phyloP scores from a whole-genome alignment of 2,797 vertebrate species.

The Octomys mimax region DNA sequence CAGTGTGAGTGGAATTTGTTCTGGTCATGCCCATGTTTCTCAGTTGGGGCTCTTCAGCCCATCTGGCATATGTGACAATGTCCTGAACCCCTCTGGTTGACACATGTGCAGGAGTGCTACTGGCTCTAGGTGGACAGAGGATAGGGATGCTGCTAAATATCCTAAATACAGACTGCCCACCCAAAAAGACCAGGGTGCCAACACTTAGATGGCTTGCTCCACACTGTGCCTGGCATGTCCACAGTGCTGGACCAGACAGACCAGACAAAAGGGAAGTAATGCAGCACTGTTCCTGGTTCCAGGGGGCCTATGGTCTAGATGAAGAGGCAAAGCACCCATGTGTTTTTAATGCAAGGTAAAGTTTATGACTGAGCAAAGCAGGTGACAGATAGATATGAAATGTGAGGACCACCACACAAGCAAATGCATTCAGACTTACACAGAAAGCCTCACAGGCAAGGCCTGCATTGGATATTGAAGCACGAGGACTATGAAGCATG shows the following conservation, averaged over 20 bases:
- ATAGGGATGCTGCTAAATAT: neutral
- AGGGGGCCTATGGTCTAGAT: neutral
- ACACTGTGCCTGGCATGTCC: accelerated
- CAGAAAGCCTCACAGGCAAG: neutral
- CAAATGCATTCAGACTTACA: neutral
- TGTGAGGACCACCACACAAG: neutral
- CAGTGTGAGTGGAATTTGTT: neutral
- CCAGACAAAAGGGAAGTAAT: neutral
- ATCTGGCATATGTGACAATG: neutral
- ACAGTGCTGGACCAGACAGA: neutral
- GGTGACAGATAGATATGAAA: neutral
- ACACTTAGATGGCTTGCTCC: neutral
- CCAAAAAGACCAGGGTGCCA: neutral
- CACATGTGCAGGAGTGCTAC: neutral
- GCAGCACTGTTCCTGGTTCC: neutral
- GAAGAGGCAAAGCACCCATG: neutral
- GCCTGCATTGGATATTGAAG: neutral
- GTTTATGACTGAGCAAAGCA: neutral
- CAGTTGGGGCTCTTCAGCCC: neutral
- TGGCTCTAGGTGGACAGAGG: neutral
- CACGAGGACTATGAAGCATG: neutral
- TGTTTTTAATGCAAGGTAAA: neutral
- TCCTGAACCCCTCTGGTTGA: neutral
- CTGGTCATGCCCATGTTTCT: neutral
- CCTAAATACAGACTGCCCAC: neutral